Base-by-base conservation (phyloP, 2,113 vertebrate genomes). In the Oriolus oriolus region DNA sequence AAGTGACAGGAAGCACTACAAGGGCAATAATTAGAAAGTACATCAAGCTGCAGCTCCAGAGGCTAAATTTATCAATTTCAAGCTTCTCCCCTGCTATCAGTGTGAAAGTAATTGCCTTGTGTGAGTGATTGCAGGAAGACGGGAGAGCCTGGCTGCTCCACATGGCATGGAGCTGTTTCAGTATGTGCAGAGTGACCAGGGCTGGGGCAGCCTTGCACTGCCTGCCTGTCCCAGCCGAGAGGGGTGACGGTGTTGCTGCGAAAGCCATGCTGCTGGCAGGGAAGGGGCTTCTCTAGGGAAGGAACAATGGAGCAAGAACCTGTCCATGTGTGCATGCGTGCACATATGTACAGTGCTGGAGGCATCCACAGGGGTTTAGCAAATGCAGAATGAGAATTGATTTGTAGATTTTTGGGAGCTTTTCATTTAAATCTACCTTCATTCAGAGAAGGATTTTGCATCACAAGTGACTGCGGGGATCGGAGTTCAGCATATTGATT, bases 141-240 rank as follows among this genome's bases (percentile, higher is more conserved):
- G n/a, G 60, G 50, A 28, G 56, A 30, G 75, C 23, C 53, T 8
- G 47, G 17, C 63, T 31, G 66, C 39, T 60, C 52, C 3, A 2
- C 13, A 0, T 1, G 9, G 44, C 33, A 12, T 1, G 0, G 49
- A 12, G 52, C 19, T 2, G 2, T 68, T 73, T 45, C 1, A 9
- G 57, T 10, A 5, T 1, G 28, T 6, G 14, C 20, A 8, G 47
- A 2, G 3, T 59, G 63, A 37, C 16, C 47, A 13, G 45, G 41
- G 37, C 57, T 7, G 3, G 68, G 18, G 13, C 45, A 75, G 60
- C 50, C 56, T 41, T 42, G 41, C 7, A 16, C 26, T 37, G 54
- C 47, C 4, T 5, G 16, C 35, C 18, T 30, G 23, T 66, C 49
- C 60, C 66, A 4, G 23, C 17, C 52, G 3, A 5, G n/a, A 53